Conservation (phyloP, 2,888 invertebrate species). For the Acrocyrtus sp. region DNA sequence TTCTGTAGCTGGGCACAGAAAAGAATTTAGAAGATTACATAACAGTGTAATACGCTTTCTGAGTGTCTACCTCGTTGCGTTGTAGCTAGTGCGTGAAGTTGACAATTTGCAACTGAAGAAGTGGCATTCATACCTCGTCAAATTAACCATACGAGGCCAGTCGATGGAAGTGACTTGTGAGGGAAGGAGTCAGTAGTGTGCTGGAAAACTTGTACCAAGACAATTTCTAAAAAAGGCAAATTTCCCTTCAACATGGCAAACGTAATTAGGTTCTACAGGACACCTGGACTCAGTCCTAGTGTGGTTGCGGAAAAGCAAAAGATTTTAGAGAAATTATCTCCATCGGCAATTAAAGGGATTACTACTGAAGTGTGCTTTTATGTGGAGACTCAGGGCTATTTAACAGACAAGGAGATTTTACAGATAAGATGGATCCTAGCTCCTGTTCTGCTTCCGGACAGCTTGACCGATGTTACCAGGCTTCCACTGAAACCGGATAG, state of each 20-base stretch:
- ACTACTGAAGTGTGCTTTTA: slow-evolving; percentile 85
- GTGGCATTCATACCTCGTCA: too few species aligned
- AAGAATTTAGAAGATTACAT: background rate
- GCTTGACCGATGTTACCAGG: slow-evolving; percentile 70
- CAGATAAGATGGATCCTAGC: slow-evolving; percentile 82
- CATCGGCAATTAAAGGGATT: slow-evolving; percentile 68
- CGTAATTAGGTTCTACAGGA: slow-evolving; percentile 64
- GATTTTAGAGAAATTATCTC: slow-evolving; percentile 59
- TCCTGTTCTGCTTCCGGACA: slow-evolving; percentile 74
- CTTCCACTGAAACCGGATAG: slow-evolving; percentile 67
- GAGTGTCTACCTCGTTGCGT: too few species aligned
- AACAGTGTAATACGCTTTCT: too few species aligned
- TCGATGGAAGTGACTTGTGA: too few species aligned
- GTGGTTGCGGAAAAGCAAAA: slow-evolving; percentile 63
- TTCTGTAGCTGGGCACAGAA: background rate
- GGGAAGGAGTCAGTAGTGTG: too few species aligned
- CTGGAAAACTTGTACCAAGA: too few species aligned
- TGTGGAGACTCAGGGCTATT: slow-evolving; percentile 71
- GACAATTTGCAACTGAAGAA: too few species aligned
- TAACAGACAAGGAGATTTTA: slow-evolving; percentile 73
- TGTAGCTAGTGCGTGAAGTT: background rate
- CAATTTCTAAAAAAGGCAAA: background rate
- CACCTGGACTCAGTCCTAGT: slow-evolving; percentile 65
- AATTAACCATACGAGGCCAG: too few species aligned
- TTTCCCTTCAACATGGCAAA: slow-evolving; percentile 50